A percentile compares a stretch with the other conserved stretches of the same genome.
These are phyloP conservation scores for Strix aluco DNA, from an alignment of 2,113 vertebrate genomes.

Conservation along the genomic window DNA sequence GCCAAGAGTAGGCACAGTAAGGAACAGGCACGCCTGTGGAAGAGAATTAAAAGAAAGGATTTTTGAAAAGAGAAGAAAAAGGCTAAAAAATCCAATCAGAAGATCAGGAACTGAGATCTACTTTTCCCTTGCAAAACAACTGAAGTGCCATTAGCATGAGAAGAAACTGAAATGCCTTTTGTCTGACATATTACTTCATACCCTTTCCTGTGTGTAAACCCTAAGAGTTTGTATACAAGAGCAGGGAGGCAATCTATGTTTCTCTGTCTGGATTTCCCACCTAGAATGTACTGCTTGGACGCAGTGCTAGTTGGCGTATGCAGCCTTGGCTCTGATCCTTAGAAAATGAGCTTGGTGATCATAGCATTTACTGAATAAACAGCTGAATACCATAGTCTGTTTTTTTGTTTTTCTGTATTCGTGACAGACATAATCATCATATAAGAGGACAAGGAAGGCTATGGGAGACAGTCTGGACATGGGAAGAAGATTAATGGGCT, in stretches of 20 bases:
- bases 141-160: not conserved
- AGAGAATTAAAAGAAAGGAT: not conserved
- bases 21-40: not conserved
- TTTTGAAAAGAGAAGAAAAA: not conserved
- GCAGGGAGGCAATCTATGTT: not conserved
- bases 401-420: not conserved
- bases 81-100: not conserved
- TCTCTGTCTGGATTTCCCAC: not conserved
- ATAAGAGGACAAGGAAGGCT: not conserved
- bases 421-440: not conserved
- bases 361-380: not conserved
- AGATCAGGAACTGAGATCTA: not conserved
- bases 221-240: not conserved
- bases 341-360: not conserved
- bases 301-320: rapidly evolving
- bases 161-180: not conserved
- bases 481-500: not conserved
- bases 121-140: not conserved
- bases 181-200: not conserved
- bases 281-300: not conserved
- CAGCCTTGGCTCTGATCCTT: not conserved
- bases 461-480: not conserved
- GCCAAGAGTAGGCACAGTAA: not conserved
- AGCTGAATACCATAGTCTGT: not conserved
- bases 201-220: not conserved